Conservation (phyloP, 2,888 invertebrate species). For the Tinea trinotella region DNA sequence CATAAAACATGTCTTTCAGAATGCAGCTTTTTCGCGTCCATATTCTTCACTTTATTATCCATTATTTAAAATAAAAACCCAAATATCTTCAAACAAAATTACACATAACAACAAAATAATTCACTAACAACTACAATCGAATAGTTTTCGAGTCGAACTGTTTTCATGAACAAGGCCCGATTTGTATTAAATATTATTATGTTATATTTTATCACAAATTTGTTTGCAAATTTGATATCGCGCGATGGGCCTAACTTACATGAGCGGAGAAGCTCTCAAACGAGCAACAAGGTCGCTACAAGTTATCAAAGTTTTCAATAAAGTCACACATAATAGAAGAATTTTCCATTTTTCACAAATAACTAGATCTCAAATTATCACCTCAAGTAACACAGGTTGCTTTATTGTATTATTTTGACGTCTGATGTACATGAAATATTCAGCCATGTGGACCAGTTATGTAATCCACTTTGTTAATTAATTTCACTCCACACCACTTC, state of each 20-base stretch:
- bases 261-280: neutral
- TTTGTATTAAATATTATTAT: neutral
- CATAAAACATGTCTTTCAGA: neutral
- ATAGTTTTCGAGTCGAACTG: neutral
- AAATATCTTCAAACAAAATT: neutral
- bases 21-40: neutral
- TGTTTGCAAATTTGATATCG: neutral
- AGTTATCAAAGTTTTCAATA: slow-evolving; percentile 2
- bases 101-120: neutral
- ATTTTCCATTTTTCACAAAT: neutral
- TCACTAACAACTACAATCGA: neutral
- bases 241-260: neutral
- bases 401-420: too few relatives aligned
- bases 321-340: neutral
- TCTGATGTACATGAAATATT: too few relatives aligned
- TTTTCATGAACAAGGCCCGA: neutral
- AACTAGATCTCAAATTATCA: too few relatives aligned
- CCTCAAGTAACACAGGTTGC: too few relatives aligned
- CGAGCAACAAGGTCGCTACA: neutral
- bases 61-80: neutral
- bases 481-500: too few relatives aligned
- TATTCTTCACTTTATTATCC: neutral
- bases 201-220: neutral
- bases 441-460: too few relatives aligned
- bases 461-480: too few relatives aligned